Conservation (phyloP, 2,888 invertebrate species). For the Drosophila testacea region DNA sequence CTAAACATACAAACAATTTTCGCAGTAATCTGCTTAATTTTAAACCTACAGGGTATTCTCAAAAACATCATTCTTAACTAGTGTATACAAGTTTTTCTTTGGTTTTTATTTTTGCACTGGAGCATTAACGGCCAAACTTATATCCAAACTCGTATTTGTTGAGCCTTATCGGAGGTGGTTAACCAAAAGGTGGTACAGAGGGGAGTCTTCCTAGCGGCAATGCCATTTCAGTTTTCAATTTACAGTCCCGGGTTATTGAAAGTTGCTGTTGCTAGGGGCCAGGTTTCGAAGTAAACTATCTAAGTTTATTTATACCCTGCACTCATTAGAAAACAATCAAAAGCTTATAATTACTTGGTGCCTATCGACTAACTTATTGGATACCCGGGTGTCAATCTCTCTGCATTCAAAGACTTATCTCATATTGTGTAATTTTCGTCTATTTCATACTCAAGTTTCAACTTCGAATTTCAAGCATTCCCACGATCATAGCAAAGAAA, state of each 20-base stretch:
- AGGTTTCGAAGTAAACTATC: constrained; percentile 17
- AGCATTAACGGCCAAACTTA: constrained; percentile 52
- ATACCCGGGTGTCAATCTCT: no score
- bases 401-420: background rate
- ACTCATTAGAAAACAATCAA: background rate
- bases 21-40: background rate
- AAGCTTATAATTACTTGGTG: background rate
- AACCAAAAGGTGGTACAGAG: background rate
- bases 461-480: background rate
- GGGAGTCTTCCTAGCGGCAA: constrained; percentile 27
- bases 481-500: background rate
- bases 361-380: background rate
- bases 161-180: constrained; percentile 61
- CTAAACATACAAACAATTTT: background rate
- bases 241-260: constrained; percentile 16
- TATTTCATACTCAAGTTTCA: background rate
- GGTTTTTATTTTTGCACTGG: background rate
- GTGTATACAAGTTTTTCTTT: constrained; percentile 7
- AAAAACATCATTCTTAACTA: background rate
- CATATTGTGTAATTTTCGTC: background rate
- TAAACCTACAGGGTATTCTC: background rate
- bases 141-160: constrained; percentile 78
- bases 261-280: constrained; percentile 68
- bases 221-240: constrained; percentile 31
- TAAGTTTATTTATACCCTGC: constrained; percentile 9